Evolutionary conservation across 2,888 invertebrate species (phyloP).

Genomic region (Lordiphosa andalusiaca): DNA sequence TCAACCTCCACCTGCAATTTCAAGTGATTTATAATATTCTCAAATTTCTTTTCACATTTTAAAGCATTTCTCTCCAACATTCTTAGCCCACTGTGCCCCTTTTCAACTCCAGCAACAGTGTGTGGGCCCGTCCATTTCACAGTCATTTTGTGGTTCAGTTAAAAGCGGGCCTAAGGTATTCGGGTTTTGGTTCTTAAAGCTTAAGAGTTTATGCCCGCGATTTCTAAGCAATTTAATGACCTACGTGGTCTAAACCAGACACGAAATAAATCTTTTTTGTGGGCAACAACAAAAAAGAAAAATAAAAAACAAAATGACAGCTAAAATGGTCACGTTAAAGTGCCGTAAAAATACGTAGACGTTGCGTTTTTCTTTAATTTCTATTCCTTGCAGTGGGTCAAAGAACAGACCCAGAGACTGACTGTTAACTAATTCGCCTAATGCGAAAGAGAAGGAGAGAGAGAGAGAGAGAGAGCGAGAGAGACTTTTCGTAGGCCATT

Average conservation of each 20-base stretch:
- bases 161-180: slow-evolving; percentile 34
- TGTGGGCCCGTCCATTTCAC: slow-evolving; percentile 56
- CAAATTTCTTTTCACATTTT: neutral
- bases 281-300: slow-evolving; percentile 30
- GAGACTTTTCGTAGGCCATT: slow-evolving; percentile 20
- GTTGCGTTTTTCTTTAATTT: slow-evolving; percentile 22
- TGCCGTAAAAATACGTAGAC: slow-evolving; percentile 55
- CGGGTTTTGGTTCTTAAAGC: slow-evolving; percentile 20
- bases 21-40: neutral
- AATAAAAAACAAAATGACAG: slow-evolving; percentile 55
- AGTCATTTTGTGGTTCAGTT: slow-evolving; percentile 71
- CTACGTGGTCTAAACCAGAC: slow-evolving; percentile 68
- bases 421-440: slow-evolving; percentile 39
- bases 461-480: no score
- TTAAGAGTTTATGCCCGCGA: slow-evolving; percentile 57
- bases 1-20: neutral
- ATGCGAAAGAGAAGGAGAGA: no score
- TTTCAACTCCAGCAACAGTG: slow-evolving; percentile 24
- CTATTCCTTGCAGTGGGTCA: slow-evolving; percentile 31
- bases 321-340: slow-evolving; percentile 70
- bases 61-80: accelerated
- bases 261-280: slow-evolving; percentile 61
- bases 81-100: slow-evolving; percentile 33
- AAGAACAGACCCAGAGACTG: slow-evolving; percentile 42
- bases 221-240: slow-evolving; percentile 72